A percentile compares a stretch with the other conserved stretches of the same genome.
phyloP scores from a whole-genome alignment of 2,113 vertebrate genomes.

The Cariama cristata region DNA sequence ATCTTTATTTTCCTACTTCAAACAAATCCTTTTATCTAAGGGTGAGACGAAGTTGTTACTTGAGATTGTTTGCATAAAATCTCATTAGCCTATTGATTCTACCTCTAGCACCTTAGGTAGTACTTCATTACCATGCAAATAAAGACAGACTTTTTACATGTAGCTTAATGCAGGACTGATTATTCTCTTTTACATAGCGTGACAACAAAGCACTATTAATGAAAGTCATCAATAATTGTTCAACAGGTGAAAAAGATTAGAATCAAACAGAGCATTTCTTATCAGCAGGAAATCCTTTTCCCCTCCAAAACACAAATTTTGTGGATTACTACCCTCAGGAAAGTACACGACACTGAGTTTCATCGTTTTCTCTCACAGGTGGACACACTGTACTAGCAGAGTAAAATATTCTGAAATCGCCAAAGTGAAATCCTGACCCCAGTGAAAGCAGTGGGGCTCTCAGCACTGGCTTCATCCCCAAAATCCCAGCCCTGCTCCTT shows the following conservation, averaged over 20 bases:
- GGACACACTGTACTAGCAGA: neutral
- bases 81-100: slow-evolving; percentile 70
- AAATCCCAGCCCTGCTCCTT: neutral
- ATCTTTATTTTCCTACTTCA: slow-evolving; percentile 5
- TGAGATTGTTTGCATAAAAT: slow-evolving; percentile 68
- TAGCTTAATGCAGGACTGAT: slow-evolving; percentile 33
- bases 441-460: neutral
- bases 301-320: neutral
- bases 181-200: neutral
- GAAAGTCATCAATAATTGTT: slow-evolving; percentile 52
- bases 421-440: neutral
- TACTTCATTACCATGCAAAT: slow-evolving; percentile 68
- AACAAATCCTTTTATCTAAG: slow-evolving; percentile 55
- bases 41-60: slow-evolving; percentile 25
- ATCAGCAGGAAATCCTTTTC: neutral
- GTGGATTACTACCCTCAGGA: neutral
- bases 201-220: neutral
- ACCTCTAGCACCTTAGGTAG: slow-evolving; percentile 47
- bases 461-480: neutral
- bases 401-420: neutral
- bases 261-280: neutral
- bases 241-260: slow-evolving; percentile 20
- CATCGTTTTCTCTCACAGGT: neutral
- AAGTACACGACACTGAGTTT: neutral
- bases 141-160: slow-evolving; percentile 25